phyloP scores from a whole-genome alignment of 2,113 vertebrate species.

The Apteryx mantelli region DNA sequence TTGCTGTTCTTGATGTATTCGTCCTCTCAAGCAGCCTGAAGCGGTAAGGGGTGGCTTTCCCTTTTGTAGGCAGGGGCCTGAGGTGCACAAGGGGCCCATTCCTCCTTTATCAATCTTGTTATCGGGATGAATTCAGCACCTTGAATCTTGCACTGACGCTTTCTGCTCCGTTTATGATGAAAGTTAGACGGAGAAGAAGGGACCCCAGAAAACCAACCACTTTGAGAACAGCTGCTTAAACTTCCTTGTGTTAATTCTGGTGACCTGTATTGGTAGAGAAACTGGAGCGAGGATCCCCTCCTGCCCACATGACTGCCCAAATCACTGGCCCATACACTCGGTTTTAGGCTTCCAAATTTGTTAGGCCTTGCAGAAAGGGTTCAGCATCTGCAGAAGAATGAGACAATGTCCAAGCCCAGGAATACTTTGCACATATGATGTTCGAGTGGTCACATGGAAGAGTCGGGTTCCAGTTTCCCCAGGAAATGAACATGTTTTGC shows the following conservation, averaged over 20 bases:
- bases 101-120: neutral
- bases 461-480: neutral
- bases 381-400: neutral
- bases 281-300: neutral
- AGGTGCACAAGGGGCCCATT: neutral
- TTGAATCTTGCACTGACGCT: neutral
- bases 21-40: neutral
- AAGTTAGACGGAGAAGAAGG: too few species aligned
- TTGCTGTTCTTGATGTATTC: neutral
- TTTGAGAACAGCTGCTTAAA: neutral
- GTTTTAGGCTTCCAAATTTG: neutral
- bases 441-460: neutral
- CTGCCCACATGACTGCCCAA: neutral
- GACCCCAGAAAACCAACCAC: too few species aligned
- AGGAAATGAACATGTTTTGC: neutral
- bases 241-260: neutral
- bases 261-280: neutral
- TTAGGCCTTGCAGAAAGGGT: neutral
- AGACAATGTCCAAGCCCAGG: neutral
- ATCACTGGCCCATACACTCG: neutral
- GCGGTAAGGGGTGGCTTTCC: neutral
- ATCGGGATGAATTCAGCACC: neutral
- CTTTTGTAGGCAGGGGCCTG: neutral
- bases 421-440: fast-evolving
- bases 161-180: too few species aligned